phyloP scores from a whole-genome alignment of 2,888 invertebrate species.

The Orthonychiurus folsomi region DNA sequence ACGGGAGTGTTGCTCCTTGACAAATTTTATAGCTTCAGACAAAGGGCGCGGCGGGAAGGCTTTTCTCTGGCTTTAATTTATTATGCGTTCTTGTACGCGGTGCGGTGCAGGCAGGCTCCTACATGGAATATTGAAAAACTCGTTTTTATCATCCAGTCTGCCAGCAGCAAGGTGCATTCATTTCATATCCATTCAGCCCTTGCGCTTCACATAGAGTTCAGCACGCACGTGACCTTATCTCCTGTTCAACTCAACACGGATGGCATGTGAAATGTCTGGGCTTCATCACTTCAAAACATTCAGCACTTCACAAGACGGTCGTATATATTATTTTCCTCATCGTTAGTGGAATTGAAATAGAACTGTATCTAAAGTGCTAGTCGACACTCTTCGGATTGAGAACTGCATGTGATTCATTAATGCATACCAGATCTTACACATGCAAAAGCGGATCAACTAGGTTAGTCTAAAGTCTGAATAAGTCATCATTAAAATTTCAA shows the following conservation, averaged over 20 bases:
- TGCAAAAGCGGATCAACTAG: too few species aligned
- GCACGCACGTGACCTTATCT: neutral
- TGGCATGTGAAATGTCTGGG: neutral
- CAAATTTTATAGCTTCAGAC: neutral
- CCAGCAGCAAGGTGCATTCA: neutral
- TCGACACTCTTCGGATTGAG: too few species aligned
- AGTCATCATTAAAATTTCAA: too few species aligned
- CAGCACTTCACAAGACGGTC: too few species aligned
- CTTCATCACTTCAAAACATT: neutral
- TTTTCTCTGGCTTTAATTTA: conserved; percentile 1
- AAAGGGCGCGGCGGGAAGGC: too few species aligned
- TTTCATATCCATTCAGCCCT: neutral
- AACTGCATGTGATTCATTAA: too few species aligned
- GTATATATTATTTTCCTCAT: neutral
- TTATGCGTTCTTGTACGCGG: too few species aligned
- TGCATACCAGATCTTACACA: too few species aligned
- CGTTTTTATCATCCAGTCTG: neutral
- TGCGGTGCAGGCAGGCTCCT: too few species aligned
- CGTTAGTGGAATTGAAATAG: neutral
- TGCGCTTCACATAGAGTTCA: neutral
- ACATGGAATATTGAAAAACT: neutral
- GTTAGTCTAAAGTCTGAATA: too few species aligned
- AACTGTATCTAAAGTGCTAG: too few species aligned
- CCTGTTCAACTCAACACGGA: neutral
- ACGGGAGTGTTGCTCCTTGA: neutral